Conservation (phyloP, 2,888 invertebrate species). For the Heteromyza rotundicornis region DNA sequence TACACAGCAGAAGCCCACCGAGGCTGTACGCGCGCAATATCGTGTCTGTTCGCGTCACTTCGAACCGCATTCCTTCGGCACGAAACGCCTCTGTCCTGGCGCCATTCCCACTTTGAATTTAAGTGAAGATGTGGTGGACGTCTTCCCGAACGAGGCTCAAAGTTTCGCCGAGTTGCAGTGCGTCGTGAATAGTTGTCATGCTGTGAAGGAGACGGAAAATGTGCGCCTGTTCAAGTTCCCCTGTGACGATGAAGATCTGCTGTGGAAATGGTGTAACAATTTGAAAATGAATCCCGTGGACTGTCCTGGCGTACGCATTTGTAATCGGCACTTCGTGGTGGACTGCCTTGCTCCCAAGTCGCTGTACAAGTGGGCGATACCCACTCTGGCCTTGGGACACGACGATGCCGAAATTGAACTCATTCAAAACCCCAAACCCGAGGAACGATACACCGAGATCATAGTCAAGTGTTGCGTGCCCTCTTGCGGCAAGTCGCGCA, state of each 20-base stretch:
- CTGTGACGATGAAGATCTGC: conserved; percentile 51
- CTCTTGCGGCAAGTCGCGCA: conserved; percentile 53
- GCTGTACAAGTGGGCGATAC: conserved; percentile 52
- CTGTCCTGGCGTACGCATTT: conserved; percentile 52
- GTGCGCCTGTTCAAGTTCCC: conserved; percentile 52
- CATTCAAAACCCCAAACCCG: conserved; percentile 47
- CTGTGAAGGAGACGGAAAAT: conserved; percentile 46
- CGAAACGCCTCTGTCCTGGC: conserved; percentile 46
- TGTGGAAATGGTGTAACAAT: conserved; percentile 57
- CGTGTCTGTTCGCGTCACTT: conserved; percentile 53
- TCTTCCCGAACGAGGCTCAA: conserved; percentile 52
- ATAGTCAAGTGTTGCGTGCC: conserved; percentile 53
- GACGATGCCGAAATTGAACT: conserved; percentile 47
- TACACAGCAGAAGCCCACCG: conserved; percentile 45
- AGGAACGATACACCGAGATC: conserved; percentile 46
- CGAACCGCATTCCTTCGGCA: conserved; percentile 55
- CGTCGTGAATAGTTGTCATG: conserved; percentile 43
- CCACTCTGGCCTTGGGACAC: conserved; percentile 47
- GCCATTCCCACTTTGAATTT: conserved; percentile 53
- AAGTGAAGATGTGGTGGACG: conserved; percentile 47
- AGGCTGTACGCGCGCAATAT: conserved; percentile 43
- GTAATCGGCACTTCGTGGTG: conserved; percentile 50
- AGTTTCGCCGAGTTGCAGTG: conserved; percentile 50
- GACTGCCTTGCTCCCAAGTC: conserved; percentile 52
- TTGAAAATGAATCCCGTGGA: conserved; percentile 53